These are phyloP conservation scores for Microchirus variegatus DNA, from an alignment of 2,797 vertebrate species.

Conservation along the genomic window DNA sequence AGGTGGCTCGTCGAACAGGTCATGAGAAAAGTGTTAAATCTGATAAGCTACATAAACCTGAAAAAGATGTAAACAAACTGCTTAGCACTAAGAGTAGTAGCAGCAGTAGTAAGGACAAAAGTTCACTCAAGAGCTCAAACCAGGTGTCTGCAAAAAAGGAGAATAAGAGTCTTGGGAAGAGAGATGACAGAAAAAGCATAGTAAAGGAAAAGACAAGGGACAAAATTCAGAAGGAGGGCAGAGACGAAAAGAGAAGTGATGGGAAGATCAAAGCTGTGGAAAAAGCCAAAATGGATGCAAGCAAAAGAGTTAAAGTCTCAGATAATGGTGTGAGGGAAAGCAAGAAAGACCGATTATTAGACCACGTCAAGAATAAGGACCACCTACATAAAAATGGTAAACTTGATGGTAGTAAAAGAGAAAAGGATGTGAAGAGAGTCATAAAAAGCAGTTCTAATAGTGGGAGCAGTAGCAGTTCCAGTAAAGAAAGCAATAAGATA, in stretches of 20 bases:
- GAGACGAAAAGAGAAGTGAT: constrained; percentile 70
- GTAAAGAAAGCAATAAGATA: constrained; percentile 59
- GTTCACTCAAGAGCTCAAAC: constrained; percentile 50
- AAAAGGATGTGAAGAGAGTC: constrained; percentile 64
- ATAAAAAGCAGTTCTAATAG: constrained; percentile 52
- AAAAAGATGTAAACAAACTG: constrained; percentile 57
- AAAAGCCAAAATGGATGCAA: constrained; percentile 71
- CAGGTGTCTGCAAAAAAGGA: constrained; percentile 75
- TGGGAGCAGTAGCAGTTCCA: constrained; percentile 55
- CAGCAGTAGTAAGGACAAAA: constrained; percentile 65
- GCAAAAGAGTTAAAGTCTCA: constrained; percentile 75
- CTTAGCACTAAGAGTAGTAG: constrained; percentile 46
- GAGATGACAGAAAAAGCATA: constrained; percentile 72
- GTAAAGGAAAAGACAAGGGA: constrained; percentile 54
- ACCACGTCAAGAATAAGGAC: constrained; percentile 61
- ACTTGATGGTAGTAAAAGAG: constrained; percentile 56
- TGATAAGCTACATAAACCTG: constrained; percentile 54
- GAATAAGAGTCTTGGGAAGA: constrained; percentile 77
- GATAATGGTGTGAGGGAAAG: constrained; percentile 70
- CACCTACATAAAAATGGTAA: constrained; percentile 79
- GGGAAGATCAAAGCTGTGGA: constrained; percentile 65
- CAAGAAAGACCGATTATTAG: constrained; percentile 64
- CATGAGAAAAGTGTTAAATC: constrained; percentile 68
- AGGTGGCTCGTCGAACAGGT: constrained; percentile 38
- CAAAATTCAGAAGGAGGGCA: constrained; percentile 64